Conservation (phyloP, 2,113 vertebrate genomes). For the Meles meles region DNA sequence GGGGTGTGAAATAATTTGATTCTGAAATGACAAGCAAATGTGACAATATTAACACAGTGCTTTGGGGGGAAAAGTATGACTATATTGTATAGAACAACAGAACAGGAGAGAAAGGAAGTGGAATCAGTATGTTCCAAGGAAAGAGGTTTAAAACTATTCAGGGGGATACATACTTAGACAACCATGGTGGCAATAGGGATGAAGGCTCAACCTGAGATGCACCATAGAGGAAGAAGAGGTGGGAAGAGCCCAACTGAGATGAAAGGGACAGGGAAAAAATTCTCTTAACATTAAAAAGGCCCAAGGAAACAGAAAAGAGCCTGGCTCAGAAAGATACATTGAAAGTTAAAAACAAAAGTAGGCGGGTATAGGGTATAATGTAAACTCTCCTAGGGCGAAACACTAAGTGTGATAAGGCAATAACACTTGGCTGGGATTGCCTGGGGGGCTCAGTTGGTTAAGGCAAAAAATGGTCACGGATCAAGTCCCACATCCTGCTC, state of each 20-base stretch:
- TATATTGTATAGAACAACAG: neutral
- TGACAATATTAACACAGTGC: neutral
- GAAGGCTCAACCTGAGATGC: neutral
- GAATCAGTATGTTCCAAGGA: neutral
- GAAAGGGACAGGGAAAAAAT: neutral
- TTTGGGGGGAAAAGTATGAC: neutral
- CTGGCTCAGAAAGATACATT: neutral
- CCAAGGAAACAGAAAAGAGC: neutral
- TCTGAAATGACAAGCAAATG: neutral
- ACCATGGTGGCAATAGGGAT: accelerated
- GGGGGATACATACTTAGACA: neutral
- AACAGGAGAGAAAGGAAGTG: neutral
- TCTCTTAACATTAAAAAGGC: neutral
- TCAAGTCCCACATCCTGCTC: neutral
- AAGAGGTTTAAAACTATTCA: neutral
- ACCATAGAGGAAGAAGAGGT: neutral
- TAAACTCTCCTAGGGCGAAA: neutral
- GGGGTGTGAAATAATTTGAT: neutral
- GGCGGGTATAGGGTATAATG: neutral
- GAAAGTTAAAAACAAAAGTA: neutral
- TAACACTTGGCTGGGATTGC: neutral
- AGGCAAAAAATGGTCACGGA: neutral
- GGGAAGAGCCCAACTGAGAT: neutral
- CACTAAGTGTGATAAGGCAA: neutral
- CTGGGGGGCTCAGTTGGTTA: neutral